Conservation (phyloP, 2,888 invertebrate species). For the Lasioglossum leucozonium region DNA sequence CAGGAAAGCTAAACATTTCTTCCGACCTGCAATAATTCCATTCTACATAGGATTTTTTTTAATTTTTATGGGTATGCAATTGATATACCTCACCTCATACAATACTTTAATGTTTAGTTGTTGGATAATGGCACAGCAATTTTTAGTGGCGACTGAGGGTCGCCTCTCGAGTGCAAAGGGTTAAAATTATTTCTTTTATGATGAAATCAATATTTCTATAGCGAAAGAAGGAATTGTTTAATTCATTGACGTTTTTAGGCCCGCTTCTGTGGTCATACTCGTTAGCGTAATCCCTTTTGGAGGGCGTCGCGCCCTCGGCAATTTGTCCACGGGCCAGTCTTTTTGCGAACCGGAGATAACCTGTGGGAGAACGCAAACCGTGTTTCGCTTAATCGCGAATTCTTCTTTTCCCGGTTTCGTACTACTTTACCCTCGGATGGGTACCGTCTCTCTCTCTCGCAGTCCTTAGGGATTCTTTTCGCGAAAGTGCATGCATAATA, state of each 20-base stretch:
- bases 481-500: background rate
- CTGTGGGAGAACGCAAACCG: conserved; percentile 18
- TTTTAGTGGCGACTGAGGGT: too few relatives aligned
- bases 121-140: too few relatives aligned
- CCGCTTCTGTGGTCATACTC: background rate
- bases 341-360: conserved; percentile 1
- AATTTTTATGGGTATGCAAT: too few relatives aligned
- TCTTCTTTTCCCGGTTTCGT: background rate
- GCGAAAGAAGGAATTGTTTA: background rate
- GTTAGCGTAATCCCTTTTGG: background rate
- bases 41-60: too few relatives aligned
- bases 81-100: too few relatives aligned
- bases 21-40: too few relatives aligned
- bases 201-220: background rate
- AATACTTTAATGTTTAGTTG: too few relatives aligned
- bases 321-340: background rate
- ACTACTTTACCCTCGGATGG: background rate
- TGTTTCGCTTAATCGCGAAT: conserved; percentile 1
- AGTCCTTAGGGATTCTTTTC: background rate
- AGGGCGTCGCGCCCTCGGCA: background rate
- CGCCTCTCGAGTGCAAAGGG: too few relatives aligned
- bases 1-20: too few relatives aligned
- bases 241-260: background rate
- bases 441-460: background rate
- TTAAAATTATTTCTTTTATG: too few relatives aligned